Evolutionary conservation across 2,113 vertebrate species (phyloP).

Genomic region (Hepsetus odoe): DNA sequence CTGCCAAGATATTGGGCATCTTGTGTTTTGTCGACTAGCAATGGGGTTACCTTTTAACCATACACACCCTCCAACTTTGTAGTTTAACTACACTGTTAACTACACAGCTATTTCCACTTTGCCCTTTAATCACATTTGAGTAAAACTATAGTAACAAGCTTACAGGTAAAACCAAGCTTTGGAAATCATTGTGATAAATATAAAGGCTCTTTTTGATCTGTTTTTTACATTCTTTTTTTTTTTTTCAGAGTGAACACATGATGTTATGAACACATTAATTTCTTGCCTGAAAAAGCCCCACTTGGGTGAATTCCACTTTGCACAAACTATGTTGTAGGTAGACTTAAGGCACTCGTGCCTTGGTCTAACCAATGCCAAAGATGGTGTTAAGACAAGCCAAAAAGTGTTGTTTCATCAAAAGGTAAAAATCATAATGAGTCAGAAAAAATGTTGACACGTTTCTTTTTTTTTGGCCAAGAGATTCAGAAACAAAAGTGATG

Average conservation of each 20-base stretch:
- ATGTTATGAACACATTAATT: not conserved
- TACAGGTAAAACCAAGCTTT: not conserved
- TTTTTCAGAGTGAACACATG: not conserved
- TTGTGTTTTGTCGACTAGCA: not conserved
- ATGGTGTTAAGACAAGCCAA: conserved; percentile 53
- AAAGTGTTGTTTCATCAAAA: conserved; percentile 31
- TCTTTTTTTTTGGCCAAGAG: not conserved
- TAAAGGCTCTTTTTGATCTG: not conserved
- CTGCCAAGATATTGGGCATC: not conserved
- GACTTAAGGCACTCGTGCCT: not conserved
- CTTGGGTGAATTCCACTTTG: conserved; percentile 43
- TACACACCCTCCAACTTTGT: not conserved
- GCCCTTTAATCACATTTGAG: not conserved
- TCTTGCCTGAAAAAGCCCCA: conserved; percentile 25
- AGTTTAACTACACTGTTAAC: not conserved
- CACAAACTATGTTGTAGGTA: conserved; percentile 16
- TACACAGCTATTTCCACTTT: not conserved
- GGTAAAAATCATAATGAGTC: conserved; percentile 38
- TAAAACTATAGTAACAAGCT: not conserved
- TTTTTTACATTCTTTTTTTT: not conserved
- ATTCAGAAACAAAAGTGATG: not conserved
- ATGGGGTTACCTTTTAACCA: not conserved
- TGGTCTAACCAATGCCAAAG: conserved; percentile 5
- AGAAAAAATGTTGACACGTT: not conserved
- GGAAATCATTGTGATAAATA: not conserved